Evolutionary conservation across 2,888 invertebrate species (phyloP).

Genomic region (Abscondita cerata): DNA sequence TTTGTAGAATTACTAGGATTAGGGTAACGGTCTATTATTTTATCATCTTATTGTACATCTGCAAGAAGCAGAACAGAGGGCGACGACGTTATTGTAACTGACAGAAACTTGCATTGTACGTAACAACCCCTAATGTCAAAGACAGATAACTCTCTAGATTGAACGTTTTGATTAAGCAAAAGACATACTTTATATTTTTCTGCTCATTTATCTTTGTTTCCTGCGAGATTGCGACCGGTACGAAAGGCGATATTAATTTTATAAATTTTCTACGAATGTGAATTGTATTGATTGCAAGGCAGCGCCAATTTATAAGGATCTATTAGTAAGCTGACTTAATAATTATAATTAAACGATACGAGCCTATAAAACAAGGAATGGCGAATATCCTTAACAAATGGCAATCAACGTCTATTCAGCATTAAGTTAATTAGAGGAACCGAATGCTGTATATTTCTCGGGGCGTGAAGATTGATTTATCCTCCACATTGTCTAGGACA

Average conservation of each 20-base stretch:
- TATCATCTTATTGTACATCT: slow-evolving; percentile 10
- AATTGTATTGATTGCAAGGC: slow-evolving; percentile 1
- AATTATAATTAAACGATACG: slow-evolving; percentile 33
- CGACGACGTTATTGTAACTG: slow-evolving; percentile 6
- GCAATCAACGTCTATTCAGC: slow-evolving; percentile 44
- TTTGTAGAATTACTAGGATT: background rate
- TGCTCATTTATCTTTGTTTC: no score
- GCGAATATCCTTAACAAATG: slow-evolving; percentile 41
- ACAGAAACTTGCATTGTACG: slow-evolving; percentile 6
- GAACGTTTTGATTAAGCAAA: slow-evolving; percentile 9
- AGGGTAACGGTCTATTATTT: slow-evolving; percentile 9
- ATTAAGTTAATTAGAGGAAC: slow-evolving; percentile 49
- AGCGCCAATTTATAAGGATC: slow-evolving; percentile 17
- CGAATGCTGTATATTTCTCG: slow-evolving; percentile 39
- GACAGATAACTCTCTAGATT: slow-evolving; percentile 5
- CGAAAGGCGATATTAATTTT: no score
- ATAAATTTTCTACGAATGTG: no score
- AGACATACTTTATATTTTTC: slow-evolving; percentile 1
- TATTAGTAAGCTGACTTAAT: slow-evolving; percentile 33
- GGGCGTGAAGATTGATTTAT: slow-evolving; percentile 51
- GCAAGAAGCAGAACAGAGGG: slow-evolving; percentile 1
- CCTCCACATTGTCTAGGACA: slow-evolving; percentile 47
- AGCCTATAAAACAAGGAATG: slow-evolving; percentile 28
- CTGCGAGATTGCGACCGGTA: no score
- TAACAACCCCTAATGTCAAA: slow-evolving; percentile 8